Evolutionary conservation across 1,140 invertebrate genomes (phyloP).

Genomic region (Chironomus striatipennis): DNA sequence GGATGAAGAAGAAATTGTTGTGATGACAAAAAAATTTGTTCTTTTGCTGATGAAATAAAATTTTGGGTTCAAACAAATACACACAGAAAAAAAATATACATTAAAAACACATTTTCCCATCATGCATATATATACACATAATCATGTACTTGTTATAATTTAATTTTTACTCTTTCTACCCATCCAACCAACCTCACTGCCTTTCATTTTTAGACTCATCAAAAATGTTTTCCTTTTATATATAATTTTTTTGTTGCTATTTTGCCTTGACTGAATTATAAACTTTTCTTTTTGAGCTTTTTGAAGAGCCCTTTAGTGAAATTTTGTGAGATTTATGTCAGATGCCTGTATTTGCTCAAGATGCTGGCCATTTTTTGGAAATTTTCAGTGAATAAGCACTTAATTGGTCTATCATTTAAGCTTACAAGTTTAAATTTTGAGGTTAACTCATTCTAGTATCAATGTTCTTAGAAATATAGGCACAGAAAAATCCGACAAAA

Average conservation of each 20-base stretch:
- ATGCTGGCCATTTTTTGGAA: too few species aligned
- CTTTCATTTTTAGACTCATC: not conserved
- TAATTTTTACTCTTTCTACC: not conserved
- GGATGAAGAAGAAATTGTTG: slow-evolving; percentile 5
- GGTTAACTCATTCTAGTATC: too few species aligned
- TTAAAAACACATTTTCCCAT: slow-evolving; percentile 8
- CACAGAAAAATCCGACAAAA: too few species aligned
- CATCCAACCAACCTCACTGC: not conserved
- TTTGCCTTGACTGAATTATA: not conserved
- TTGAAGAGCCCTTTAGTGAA: too few species aligned
- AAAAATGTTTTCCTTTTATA: not conserved
- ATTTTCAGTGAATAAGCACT: too few species aligned
- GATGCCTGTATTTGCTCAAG: too few species aligned
- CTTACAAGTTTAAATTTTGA: too few species aligned
- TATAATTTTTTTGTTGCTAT: not conserved
- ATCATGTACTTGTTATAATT: slow-evolving; percentile 4
- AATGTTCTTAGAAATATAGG: too few species aligned
- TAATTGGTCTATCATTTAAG: too few species aligned
- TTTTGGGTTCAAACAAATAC: not conserved
- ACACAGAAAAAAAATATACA: slow-evolving; percentile 1
- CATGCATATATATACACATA: not conserved
- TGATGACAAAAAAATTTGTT: not conserved
- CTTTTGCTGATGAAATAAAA: too few species aligned
- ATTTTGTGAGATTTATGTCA: too few species aligned
- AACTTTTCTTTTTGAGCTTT: too few species aligned